Base-by-base conservation (phyloP, 2,888 invertebrate genomes). In the Lasiommata megera region DNA sequence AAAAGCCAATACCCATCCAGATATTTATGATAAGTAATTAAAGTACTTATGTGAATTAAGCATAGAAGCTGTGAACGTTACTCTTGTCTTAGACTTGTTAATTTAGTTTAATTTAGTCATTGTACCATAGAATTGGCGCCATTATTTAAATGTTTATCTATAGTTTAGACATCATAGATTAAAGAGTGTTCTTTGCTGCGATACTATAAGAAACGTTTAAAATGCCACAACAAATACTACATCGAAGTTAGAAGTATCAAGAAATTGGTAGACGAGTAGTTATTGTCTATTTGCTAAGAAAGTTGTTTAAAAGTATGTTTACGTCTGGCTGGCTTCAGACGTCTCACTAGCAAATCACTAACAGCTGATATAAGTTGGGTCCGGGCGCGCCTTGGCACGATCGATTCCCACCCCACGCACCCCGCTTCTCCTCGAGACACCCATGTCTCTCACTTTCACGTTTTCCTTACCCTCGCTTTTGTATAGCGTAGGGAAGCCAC, bases 361-460 rank as follows among this genome's bases (percentile, higher is more conserved):
- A 81, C 88, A 87, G 87, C 87, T 88, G 88, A 85, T 86, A 80
- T 82, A 76, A 73, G 80, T 65, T 77, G 54, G 53, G 65, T 62
- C 63, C 56, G 46, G 58, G 57, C 58, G 60, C 63, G 75, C 73
- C 77, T 78, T 72, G 76, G 69, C 82, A 81, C 86, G 85, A 87
- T 88, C 84, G 77, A 80, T 83, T 79, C 84, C 71, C 82, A 83
- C 80, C 84, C 74, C 77, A 69, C 69, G 69, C 69, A 61, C 64
- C 70, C 69, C 71, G 60, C 69, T 59, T 58, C 67, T 52, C 68
- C 71, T 67, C 70, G 69, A 71, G 73, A 72, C 73, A 73, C 66
- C 79, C 82, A 70, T 77, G 72, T 76, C 76, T 76, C 80, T 80
- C 80, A 83, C 84, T 84, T 86, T 85, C 84, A 79, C 82, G 79